Conservation (phyloP, 2,113 vertebrate species). For the Tinamus guttatus region DNA sequence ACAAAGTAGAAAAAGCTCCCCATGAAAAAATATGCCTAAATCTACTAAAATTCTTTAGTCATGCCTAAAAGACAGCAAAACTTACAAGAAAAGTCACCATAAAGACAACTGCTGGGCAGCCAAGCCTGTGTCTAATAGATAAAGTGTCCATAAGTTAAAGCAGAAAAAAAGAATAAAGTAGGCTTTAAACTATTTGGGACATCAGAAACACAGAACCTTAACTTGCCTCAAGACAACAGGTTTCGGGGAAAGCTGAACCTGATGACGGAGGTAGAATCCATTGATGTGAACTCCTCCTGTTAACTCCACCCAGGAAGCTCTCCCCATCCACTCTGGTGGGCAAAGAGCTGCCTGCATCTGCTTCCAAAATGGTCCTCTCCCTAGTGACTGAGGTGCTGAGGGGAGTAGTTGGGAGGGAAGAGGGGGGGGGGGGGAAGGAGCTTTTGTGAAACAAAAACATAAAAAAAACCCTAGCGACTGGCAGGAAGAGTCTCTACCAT, state of each 20-base stretch:
- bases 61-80: background rate
- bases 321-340: background rate
- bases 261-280: background rate
- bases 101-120: background rate
- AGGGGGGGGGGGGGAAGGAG: background rate
- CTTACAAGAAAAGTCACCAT: background rate
- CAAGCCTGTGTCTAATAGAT: background rate
- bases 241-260: background rate
- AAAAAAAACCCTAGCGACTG: background rate
- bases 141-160: background rate
- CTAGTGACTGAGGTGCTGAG: background rate
- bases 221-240: background rate
- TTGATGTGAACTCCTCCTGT: background rate
- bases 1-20: background rate
- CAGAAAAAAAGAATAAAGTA: background rate
- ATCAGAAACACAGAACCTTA: background rate
- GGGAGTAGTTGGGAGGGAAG: background rate
- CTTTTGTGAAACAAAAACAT: background rate
- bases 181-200: background rate
- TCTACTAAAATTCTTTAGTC: background rate
- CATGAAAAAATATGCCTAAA: background rate
- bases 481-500: background rate
- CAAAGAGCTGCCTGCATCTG: background rate
- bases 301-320: background rate
- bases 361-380: background rate